Evolutionary conservation across 2,797 vertebrate genomes (phyloP), one percentile per base, ranked within the genome.

Genomic region (Apodemus agrarius): DNA sequence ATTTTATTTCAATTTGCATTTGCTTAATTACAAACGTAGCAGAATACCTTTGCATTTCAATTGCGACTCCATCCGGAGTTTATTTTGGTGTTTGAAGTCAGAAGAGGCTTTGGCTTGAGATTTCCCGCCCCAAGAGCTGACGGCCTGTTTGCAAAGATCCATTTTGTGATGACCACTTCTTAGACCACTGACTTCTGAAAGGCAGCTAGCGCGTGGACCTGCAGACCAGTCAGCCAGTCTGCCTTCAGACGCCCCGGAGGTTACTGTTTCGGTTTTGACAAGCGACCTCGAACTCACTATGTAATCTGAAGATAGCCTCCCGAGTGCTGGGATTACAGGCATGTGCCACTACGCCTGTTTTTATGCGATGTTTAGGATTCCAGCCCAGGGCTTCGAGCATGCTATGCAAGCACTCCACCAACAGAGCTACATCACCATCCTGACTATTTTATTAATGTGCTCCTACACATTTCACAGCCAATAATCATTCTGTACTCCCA

Each of bases 41-140:
- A 52, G 94, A 93, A 90, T 89, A 78, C 74, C 94, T 97, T 90
- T 97, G 78, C 91, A 94, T 91, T 78, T 92, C 89, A 92, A 95
- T 95, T 54, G 74, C 65, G 46, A 54, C 76, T 93, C 95, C 95
- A 85, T 94, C 94, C 97, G 97, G 93, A 90, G 92, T 90, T 82
- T 96, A 92, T 95, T 92, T 92, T 82, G 54, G 54, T 63, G 40
- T 92, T 82, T 92, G 57, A 90, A 95, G 17, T 81, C 43, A 83
- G 76, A 57, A 93, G 40, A 65, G 21, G 34, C 16, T 95, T 82
- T 81, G 69, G 43, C 74, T 94, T 65, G 54, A 87, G 79, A n/a
- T 83, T 49, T 26, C 31, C 78, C 12, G 31, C n/a, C n/a, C 40
- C 8, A 80, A n/a, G 16, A 95, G 10, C 14, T 37, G 13, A 63